A percentile compares a stretch with the other conserved stretches of the same genome.
Evolutionary conservation across 2,797 vertebrate species (phyloP).

Genomic region (Antrozous pallidus): DNA sequence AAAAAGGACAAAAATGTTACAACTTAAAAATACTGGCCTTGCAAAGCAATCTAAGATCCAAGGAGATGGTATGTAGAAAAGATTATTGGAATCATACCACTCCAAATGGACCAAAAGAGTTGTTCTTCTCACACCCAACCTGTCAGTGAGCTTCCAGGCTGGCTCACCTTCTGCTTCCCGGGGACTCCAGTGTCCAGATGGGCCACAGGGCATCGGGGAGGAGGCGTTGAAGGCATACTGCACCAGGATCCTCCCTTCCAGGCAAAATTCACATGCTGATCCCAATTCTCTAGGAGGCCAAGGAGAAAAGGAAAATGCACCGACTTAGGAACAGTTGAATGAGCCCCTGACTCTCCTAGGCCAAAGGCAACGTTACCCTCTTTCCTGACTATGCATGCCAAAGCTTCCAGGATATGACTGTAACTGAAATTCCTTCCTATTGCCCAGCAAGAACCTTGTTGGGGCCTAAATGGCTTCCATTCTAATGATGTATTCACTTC

Average conservation of each 20-base stretch:
- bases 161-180: constrained; percentile 96
- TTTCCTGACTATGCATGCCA: constrained; percentile 6
- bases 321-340: constrained; percentile 85
- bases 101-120: too few relatives aligned
- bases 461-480: background rate
- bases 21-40: background rate
- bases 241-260: constrained; percentile 91
- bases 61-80: background rate
- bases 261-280: constrained; percentile 96
- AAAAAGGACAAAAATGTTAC: background rate
- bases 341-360: constrained; percentile 58
- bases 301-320: constrained; percentile 86
- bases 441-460: background rate
- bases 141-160: background rate
- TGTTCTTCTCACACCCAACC: background rate
- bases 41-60: background rate
- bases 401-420: constrained; percentile 50
- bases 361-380: constrained; percentile 54
- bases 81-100: background rate
- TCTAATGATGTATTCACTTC: background rate
- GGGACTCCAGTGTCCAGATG: constrained; percentile 98
- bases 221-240: constrained; percentile 96
- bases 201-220: constrained; percentile 93
- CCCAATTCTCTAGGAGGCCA: constrained; percentile 99
- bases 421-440: background rate